Evolutionary conservation across 2,113 vertebrate species (phyloP).

Genomic region (Furnarius figulus): DNA sequence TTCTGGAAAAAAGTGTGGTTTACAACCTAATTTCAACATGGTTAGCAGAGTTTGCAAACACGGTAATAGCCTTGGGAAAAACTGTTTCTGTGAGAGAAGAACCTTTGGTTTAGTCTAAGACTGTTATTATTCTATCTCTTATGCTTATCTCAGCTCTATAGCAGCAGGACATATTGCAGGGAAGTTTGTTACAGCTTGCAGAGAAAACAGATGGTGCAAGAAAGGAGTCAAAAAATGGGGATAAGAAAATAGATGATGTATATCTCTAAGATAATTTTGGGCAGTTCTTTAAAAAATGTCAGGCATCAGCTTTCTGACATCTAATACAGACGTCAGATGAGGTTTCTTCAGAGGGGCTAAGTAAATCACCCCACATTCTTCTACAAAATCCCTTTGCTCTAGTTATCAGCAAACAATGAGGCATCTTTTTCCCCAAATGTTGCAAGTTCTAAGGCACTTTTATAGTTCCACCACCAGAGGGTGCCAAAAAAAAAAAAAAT

Average conservation of each 20-base stretch:
- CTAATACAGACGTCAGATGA: neutral
- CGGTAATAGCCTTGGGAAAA: neutral
- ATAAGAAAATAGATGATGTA: neutral
- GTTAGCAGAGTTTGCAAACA: constrained; percentile 3
- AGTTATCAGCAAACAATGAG: neutral
- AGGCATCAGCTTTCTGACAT: neutral
- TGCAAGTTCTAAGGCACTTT: neutral
- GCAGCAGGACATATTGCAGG: neutral
- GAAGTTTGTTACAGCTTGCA: neutral
- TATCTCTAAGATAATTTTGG: neutral
- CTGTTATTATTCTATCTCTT: neutral
- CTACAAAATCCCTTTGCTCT: neutral
- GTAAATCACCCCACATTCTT: neutral
- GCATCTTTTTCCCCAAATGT: neutral
- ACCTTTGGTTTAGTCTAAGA: neutral
- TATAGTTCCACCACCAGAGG: neutral
- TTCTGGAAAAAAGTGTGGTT: neutral
- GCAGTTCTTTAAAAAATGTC: neutral
- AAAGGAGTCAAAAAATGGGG: neutral
- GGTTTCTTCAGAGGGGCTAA: neutral
- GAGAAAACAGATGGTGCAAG: neutral
- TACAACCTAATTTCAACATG: neutral
- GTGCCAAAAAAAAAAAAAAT: neutral
- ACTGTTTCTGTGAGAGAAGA: neutral
- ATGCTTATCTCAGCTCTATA: neutral